Evolutionary conservation across 2,797 vertebrate genomes (phyloP).

Genomic region (Uromys caudimaculatus): DNA sequence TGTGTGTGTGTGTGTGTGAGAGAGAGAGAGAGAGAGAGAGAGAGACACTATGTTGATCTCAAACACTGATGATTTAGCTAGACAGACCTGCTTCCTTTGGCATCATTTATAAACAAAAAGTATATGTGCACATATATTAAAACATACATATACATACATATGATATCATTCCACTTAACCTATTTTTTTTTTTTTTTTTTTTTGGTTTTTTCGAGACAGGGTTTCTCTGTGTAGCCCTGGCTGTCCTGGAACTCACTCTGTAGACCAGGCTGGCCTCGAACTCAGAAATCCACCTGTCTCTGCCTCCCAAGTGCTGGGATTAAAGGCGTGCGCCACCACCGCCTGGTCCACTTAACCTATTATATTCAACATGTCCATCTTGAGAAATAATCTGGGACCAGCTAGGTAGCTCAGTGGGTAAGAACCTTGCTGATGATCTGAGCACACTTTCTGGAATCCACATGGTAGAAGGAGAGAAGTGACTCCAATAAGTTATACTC

Average conservation of each 20-base stretch:
- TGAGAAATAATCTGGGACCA: not conserved
- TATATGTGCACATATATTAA: not conserved
- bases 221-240: too few relatives aligned
- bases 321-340: too few relatives aligned
- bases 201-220: too few relatives aligned
- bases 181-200: too few relatives aligned
- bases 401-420: not conserved
- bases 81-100: slow-evolving; percentile 2
- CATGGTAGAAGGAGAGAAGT: not conserved
- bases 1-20: too few relatives aligned
- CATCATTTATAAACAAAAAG: slow-evolving; percentile 50
- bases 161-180: slow-evolving; percentile 4
- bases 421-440: not conserved
- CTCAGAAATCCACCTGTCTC: too few relatives aligned
- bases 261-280: too few relatives aligned
- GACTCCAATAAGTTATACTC: not conserved
- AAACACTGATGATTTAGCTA: slow-evolving; percentile 45
- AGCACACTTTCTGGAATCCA: not conserved
- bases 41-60: not conserved
- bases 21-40: too few relatives aligned
- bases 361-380: not conserved
- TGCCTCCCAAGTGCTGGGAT: too few relatives aligned
- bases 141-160: not conserved
- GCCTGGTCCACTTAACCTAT: slow-evolving; percentile 17
- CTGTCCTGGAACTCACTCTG: too few relatives aligned